phyloP scores from a whole-genome alignment of 2,888 invertebrate species.

The Nephrotoma guestfalica region DNA sequence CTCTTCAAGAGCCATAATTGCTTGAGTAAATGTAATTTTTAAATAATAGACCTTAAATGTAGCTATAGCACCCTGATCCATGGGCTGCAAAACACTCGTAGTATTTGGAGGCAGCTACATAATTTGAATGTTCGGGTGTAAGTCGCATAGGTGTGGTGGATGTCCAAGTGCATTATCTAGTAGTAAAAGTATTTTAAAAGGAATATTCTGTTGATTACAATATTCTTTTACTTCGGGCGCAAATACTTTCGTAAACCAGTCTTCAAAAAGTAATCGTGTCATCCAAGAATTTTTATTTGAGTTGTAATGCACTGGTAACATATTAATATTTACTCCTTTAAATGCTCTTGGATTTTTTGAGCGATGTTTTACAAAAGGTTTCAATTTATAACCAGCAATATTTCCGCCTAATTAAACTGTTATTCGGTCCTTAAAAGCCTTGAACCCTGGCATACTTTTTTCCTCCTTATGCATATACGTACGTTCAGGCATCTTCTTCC shows the following conservation, averaged over 20 bases:
- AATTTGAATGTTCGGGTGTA: slow-evolving; percentile 1
- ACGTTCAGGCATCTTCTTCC: slow-evolving; percentile 2
- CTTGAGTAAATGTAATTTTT: too few relatives aligned
- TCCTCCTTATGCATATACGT: background rate
- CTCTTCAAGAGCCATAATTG: background rate
- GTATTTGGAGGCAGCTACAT: slow-evolving; percentile 1
- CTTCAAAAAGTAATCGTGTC: too few relatives aligned
- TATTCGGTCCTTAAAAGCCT: background rate
- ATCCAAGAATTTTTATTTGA: background rate
- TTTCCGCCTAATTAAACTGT: slow-evolving; percentile 1
- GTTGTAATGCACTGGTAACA: slow-evolving; percentile 1
- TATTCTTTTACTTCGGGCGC: background rate
- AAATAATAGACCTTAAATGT: too few relatives aligned
- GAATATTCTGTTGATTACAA: background rate
- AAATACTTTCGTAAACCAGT: background rate
- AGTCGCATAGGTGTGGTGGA: slow-evolving; percentile 1
- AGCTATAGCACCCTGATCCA: too few relatives aligned
- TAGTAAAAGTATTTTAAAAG: slow-evolving; percentile 2
- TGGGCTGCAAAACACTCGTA: too few relatives aligned
- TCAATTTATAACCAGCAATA: slow-evolving; percentile 2
- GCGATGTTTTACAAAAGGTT: slow-evolving; percentile 1
- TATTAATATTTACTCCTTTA: too few relatives aligned
- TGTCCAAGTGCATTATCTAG: background rate
- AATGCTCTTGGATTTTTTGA: slow-evolving; percentile 1
- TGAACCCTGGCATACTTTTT: background rate